Percentiles rank a stretch among this genome's conserved stretches.
Conservation (phyloP, 2,113 vertebrate species). For the Otocyon megalotis region DNA sequence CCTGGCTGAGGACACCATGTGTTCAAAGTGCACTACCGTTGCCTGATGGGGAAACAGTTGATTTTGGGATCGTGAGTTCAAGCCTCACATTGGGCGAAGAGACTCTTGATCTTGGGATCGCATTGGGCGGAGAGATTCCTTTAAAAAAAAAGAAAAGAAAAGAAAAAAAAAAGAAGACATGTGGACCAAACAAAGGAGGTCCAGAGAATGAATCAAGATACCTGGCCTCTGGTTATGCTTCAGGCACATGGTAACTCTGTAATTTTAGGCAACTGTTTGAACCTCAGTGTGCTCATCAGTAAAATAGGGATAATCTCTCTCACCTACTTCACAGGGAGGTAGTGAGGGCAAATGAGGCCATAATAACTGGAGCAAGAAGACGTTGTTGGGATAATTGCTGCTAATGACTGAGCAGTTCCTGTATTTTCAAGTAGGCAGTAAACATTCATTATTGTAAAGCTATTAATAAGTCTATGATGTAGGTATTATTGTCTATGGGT, state of each 20-base stretch:
- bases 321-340: neutral
- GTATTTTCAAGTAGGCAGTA: neutral
- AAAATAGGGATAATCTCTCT: conserved; percentile 23
- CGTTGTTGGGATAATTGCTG: neutral
- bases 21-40: neutral
- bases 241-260: neutral
- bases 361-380: neutral
- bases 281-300: conserved; percentile 9
- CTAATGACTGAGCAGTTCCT: neutral
- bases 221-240: neutral
- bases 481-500: neutral
- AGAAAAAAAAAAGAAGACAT: neutral
- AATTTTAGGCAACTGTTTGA: neutral
- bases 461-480: neutral
- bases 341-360: neutral
- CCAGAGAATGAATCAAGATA: neutral
- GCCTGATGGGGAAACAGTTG: neutral
- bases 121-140: neutral
- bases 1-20: neutral
- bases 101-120: neutral
- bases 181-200: neutral
- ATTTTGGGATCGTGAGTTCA: neutral
- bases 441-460: neutral
- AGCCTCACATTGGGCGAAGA: no score
- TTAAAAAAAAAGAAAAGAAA: neutral